phyloP scores from a whole-genome alignment of 2,113 vertebrate species.

The Glaucidium brasilianum region DNA sequence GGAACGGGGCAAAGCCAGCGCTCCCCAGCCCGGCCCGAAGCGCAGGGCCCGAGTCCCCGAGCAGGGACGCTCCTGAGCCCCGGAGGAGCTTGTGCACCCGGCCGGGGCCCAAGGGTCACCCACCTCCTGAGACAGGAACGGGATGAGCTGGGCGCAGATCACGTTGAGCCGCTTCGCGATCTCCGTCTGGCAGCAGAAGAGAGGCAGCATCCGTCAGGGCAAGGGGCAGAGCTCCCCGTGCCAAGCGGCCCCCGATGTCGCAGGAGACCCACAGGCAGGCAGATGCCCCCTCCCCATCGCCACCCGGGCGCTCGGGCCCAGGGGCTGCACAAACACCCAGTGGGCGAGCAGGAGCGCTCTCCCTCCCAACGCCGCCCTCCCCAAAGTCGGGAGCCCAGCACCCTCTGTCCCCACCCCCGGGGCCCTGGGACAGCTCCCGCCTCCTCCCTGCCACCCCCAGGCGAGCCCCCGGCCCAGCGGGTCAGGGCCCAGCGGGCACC shows the following conservation, averaged over 20 bases:
- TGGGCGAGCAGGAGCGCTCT: not conserved
- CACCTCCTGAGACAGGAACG: slow-evolving; percentile 95
- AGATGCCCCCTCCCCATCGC: not conserved
- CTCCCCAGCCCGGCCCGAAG: not conserved
- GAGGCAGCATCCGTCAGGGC: not conserved
- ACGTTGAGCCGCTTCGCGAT: slow-evolving; percentile 92
- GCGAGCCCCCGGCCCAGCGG: not conserved
- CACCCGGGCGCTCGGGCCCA: not conserved
- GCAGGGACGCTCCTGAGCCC: not conserved
- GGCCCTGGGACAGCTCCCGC: fast-evolving
- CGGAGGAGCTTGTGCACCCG: not conserved
- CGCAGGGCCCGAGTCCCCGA: not conserved
- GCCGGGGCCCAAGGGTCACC: not conserved
- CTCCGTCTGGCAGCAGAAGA: slow-evolving; percentile 80
- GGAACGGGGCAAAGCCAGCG: not conserved
- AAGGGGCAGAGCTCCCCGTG: fast-evolving
- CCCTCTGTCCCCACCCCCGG: not conserved
- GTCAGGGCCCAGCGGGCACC: not conserved
- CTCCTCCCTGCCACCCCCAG: not conserved
- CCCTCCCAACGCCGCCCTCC: not conserved
- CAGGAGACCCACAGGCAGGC: not conserved
- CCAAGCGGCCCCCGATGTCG: fast-evolving
- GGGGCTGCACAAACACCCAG: not conserved
- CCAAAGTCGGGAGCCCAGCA: not conserved
- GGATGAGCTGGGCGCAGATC: slow-evolving; percentile 93